Base-by-base conservation (phyloP, 2,113 vertebrate genomes). In the Pollachius pollachius region DNA sequence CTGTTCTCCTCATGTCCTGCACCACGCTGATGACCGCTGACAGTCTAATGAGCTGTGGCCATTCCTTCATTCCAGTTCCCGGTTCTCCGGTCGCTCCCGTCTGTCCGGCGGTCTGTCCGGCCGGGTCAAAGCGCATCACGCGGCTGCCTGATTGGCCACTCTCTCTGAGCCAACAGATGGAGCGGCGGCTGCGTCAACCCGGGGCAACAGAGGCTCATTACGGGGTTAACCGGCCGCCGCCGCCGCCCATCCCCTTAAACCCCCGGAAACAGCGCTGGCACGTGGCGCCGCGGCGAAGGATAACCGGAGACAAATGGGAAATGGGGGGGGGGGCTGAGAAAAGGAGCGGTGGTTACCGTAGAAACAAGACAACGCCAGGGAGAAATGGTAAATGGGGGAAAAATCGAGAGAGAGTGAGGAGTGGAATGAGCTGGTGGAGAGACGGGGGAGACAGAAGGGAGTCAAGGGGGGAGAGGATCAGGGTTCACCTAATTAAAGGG, bases 131-230 rank as follows among this genome's bases (percentile, higher is more conserved):
- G 74, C 69, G 81, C 78, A 85, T 83, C 87, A 86, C 85, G 80
- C 80, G n/a, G 73, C 80, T 65, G 82, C 79, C 84, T 89, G 79
- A 86, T 89, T 88, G 87, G 86, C 84, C 78, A 86, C 82, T 81
- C 88, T 86, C 84, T 89, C 84, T 82, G 80, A 72, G 64, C 76
- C 77, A 88, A 88, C 88, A 90, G 89, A 90, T 89, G 89, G 88
- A 84, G 41, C 9, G 8, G 41, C 41, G 41, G 41, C 41, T 8
- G 41, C 11, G 23, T 1, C 23, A 23, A 23, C 23, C 23, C 52
- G 52, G 15, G 54, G 54, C 17, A 15, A 87, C 60, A 64, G 74
- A 80, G 63, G 23, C 58, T 89, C 87, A 89, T 89, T 81, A 80
- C 82, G 76, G 76, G 83, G 83, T 87, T 48, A 88, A 89, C 88